These are phyloP conservation scores for Pseudococcus jackbeardsleyi DNA, from an alignment of 2,888 invertebrate species.

Conservation along the genomic window DNA sequence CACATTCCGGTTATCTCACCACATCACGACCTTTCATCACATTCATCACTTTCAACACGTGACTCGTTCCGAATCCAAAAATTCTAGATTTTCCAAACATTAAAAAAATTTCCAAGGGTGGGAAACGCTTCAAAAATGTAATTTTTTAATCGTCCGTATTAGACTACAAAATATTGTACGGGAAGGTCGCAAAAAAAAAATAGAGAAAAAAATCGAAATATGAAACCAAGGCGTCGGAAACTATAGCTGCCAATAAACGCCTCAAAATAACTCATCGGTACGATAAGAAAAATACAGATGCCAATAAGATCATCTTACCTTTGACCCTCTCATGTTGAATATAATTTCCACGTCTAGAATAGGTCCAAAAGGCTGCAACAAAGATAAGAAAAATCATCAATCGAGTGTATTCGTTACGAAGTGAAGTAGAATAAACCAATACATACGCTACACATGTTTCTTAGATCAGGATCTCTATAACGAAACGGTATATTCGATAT, in stretches of 20 bases:
- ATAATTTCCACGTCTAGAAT: constrained; percentile 99
- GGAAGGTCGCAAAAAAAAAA: neutral
- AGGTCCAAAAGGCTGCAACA: constrained; percentile 95
- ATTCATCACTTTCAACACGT: neutral
- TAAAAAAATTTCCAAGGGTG: neutral
- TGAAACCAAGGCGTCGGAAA: constrained; percentile 52
- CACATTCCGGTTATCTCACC: too few species aligned
- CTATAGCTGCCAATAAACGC: constrained; percentile 56
- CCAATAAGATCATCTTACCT: constrained; percentile 80
- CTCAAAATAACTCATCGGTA: constrained; percentile 36
- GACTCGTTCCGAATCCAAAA: neutral
- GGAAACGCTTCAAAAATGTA: neutral
- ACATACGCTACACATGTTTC: constrained; percentile 98
- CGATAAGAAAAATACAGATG: neutral
- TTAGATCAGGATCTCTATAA: constrained; percentile 98
- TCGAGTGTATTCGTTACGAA: neutral
- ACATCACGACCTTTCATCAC: too few species aligned
- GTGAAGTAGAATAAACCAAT: constrained; percentile 37
- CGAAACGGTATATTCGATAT: constrained; percentile 99
- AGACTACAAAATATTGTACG: neutral
- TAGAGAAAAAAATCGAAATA: constrained; percentile 68
- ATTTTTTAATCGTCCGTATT: neutral
- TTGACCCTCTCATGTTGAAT: constrained; percentile 99
- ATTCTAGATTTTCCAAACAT: neutral
- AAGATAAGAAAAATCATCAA: constrained; percentile 69